phyloP scores from a whole-genome alignment of 1,140 invertebrate species.

The Neotoxoptera formosana region DNA sequence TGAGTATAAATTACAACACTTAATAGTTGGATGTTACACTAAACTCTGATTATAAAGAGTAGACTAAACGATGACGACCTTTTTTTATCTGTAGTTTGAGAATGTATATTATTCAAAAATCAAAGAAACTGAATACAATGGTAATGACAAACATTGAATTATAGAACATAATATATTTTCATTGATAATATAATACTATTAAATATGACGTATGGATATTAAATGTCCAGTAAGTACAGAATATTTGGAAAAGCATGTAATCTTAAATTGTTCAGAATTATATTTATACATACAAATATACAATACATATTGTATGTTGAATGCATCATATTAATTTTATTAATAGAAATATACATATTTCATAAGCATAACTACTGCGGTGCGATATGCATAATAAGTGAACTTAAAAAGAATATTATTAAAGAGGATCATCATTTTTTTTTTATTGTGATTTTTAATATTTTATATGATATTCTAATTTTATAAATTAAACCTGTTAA shows the following conservation, averaged over 20 bases:
- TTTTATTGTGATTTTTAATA: not conserved
- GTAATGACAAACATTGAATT: not conserved
- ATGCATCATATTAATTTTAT: not conserved
- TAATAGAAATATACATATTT: not conserved
- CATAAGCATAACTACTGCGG: not conserved
- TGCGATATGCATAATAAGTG: not conserved
- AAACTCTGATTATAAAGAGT: not conserved
- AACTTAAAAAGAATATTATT: not conserved
- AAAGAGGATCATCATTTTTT: not conserved
- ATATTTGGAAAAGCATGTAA: not conserved
- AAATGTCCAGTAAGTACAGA: not conserved
- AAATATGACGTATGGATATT: not conserved
- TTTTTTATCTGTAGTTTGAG: not conserved
- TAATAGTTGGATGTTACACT: not conserved
- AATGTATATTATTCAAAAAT: not conserved
- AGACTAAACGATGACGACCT: not conserved
- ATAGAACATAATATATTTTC: not conserved
- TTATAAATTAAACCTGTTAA: not conserved
- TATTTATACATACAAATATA: not conserved
- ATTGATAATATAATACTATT: not conserved
- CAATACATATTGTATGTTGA: not conserved
- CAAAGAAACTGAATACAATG: not conserved
- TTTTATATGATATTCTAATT: not conserved
- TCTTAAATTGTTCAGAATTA: not conserved
- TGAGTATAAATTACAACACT: slow-evolving; percentile 19